These are phyloP conservation scores for Phrynocephalus versicolor DNA, from an alignment of 2,113 vertebrate genomes.

Conservation along the genomic window DNA sequence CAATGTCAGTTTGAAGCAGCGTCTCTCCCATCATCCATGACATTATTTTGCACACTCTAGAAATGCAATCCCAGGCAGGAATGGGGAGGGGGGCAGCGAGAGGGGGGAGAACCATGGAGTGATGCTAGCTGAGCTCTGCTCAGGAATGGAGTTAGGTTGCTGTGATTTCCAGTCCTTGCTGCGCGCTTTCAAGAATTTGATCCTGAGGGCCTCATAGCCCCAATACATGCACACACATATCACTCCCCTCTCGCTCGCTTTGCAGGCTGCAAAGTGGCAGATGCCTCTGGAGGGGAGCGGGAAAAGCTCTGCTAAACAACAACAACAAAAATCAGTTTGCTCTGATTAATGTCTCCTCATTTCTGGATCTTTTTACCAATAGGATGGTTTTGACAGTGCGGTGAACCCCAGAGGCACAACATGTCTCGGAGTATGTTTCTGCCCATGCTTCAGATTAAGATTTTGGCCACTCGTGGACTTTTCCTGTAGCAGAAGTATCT, in stretches of 20 bases:
- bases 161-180: background rate
- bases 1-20: background rate
- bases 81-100: background rate
- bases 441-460: background rate
- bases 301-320: background rate
- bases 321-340: background rate
- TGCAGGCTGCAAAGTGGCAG: too few relatives aligned
- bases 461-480: too few relatives aligned
- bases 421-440: background rate
- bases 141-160: background rate
- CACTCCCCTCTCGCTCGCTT: too few relatives aligned
- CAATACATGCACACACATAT: background rate
- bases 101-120: background rate
- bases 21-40: constrained; percentile 3
- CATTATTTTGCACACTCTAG: constrained; percentile 21
- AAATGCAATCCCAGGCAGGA: constrained; percentile 11
- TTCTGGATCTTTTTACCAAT: too few relatives aligned
- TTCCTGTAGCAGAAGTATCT: too few relatives aligned
- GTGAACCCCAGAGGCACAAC: background rate
- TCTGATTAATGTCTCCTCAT: background rate
- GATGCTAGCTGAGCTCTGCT: background rate
- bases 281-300: background rate
- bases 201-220: background rate
- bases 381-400: background rate
- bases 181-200: background rate